These are phyloP conservation scores for Eupristina koningsbergeri DNA, from an alignment of 1,140 invertebrate species.

Conservation along the genomic window DNA sequence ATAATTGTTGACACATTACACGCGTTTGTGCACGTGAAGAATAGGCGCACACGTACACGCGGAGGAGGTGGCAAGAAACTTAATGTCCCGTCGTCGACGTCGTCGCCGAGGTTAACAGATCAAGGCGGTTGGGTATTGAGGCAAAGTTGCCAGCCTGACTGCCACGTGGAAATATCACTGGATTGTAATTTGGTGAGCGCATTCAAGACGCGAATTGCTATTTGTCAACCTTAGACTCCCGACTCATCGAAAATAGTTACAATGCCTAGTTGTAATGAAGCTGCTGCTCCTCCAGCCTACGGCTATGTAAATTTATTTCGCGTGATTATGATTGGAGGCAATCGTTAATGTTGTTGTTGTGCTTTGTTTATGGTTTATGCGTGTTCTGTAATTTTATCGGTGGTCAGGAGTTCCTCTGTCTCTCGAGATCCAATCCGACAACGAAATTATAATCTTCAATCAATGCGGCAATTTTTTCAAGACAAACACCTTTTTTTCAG, in stretches of 20 bases:
- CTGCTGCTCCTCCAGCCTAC: background rate
- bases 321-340: background rate
- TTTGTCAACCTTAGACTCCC: conserved; percentile 1
- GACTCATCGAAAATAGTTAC: background rate
- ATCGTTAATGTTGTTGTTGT: conserved; percentile 7
- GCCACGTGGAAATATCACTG: conserved; percentile 16
- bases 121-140: conserved; percentile 61
- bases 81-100: conserved; percentile 54
- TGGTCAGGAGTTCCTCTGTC: background rate
- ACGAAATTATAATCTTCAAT: too few species aligned
- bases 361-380: background rate
- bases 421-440: background rate
- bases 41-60: background rate
- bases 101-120: conserved; percentile 66
- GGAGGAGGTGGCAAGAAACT: conserved; percentile 41
- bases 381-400: background rate
- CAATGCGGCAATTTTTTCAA: background rate
- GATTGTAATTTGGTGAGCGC: background rate
- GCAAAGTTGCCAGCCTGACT: conserved; percentile 24
- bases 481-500: too few species aligned
- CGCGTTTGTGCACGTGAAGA: background rate
- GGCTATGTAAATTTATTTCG: background rate
- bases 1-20: background rate
- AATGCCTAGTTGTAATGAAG: background rate
- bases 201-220: background rate